Percentiles rank a stretch among this genome's conserved stretches.
Evolutionary conservation across 2,113 vertebrate genomes (phyloP).

Genomic region (Lethenteron reissneri): DNA sequence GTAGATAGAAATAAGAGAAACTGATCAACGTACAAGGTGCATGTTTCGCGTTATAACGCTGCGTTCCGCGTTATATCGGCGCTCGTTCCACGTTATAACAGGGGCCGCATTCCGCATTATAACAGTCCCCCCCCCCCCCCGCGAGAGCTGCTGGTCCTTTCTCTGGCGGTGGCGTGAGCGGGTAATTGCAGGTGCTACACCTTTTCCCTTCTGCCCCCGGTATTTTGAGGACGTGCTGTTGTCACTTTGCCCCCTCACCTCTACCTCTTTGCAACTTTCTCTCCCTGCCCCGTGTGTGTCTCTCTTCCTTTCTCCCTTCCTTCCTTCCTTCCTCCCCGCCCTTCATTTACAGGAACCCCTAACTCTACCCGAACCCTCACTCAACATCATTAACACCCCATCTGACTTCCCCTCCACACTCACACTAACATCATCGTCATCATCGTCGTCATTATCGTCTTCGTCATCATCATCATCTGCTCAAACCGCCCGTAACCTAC

Average conservation of each 20-base stretch:
- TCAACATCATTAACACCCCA: conserved; percentile 8
- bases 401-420: background rate
- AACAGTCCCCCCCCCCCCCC: conserved; percentile 15
- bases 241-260: background rate
- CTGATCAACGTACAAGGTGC: too few species aligned
- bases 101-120: too few species aligned
- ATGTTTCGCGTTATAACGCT: too few species aligned
- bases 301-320: conserved; percentile 9
- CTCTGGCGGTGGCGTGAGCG: conserved; percentile 33
- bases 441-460: too few species aligned
- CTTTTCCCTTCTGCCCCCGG: conserved; percentile 7
- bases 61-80: too few species aligned
- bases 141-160: conserved; percentile 22
- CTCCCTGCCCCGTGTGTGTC: conserved; percentile 9
- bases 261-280: background rate
- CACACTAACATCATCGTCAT: background rate
- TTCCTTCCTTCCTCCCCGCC: conserved; percentile 2
- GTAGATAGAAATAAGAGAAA: too few species aligned
- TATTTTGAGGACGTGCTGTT: background rate
- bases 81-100: too few species aligned
- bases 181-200: conserved; percentile 4
- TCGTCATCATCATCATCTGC: too few species aligned
- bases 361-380: conserved; percentile 11
- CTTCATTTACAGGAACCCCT: conserved; percentile 5
- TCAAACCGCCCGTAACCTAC: too few species aligned